Evolutionary conservation across 2,113 vertebrate genomes (phyloP).

Genomic region (Sceloporus tristichus): DNA sequence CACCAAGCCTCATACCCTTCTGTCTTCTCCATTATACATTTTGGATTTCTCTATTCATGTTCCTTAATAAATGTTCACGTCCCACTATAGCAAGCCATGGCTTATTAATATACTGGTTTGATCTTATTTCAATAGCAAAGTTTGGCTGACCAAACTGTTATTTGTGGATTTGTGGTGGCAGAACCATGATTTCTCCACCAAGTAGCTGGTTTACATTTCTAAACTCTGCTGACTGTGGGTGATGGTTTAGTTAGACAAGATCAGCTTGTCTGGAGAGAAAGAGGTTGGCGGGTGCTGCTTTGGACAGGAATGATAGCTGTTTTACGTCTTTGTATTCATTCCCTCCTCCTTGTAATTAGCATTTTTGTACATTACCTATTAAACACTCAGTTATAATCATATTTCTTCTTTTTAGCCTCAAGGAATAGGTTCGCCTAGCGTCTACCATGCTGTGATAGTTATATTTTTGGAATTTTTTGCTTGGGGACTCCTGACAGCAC

Average conservation of each 20-base stretch:
- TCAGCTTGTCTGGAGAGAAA: no score
- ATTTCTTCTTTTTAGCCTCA: conserved; percentile 80
- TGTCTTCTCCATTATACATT: not conserved
- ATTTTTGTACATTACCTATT: not conserved
- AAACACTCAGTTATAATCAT: no score
- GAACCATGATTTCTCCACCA: not conserved
- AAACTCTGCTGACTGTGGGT: no score
- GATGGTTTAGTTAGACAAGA: no score
- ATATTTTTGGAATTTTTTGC: conserved; percentile 94
- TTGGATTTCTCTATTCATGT: not conserved
- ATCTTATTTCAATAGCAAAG: not conserved
- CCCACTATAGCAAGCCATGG: no score
- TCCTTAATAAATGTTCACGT: no score
- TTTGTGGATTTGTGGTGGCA: not conserved
- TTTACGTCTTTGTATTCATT: not conserved
- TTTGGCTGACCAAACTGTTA: not conserved
- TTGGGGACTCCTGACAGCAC: conserved; percentile 90
- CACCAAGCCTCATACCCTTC: not conserved
- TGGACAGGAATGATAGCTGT: not conserved
- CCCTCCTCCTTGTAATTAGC: not conserved
- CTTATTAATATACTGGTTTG: no score
- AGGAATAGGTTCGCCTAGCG: conserved; percentile 91
- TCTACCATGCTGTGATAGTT: conserved; percentile 91
- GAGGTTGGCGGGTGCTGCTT: no score
- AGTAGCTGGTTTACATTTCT: no score